phyloP scores from a whole-genome alignment of 2,888 invertebrate genomes.

The Capitulum mitella region DNA sequence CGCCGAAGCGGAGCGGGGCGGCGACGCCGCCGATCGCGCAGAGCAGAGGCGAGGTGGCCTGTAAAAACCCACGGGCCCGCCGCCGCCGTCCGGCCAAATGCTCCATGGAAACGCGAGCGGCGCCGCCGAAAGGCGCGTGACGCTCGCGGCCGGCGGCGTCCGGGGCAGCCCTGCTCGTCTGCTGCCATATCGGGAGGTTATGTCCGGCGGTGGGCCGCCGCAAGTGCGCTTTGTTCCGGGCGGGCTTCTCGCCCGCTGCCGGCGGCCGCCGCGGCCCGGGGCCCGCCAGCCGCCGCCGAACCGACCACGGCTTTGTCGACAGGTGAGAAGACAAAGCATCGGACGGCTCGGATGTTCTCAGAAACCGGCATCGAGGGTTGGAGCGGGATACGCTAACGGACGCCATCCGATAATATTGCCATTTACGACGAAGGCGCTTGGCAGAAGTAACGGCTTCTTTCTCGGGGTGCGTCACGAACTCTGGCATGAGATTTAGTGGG shows the following conservation, averaged over 20 bases:
- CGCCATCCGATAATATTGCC: too few relatives aligned
- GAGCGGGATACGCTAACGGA: too few relatives aligned
- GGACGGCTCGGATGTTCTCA: too few relatives aligned
- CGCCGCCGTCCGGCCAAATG: neutral
- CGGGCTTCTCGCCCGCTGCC: neutral
- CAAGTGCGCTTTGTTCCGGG: neutral
- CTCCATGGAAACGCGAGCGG: conserved; percentile 11
- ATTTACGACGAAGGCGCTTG: too few relatives aligned
- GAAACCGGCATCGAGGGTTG: too few relatives aligned
- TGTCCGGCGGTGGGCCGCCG: neutral
- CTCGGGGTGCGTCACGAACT: too few relatives aligned
- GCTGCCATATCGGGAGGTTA: neutral
- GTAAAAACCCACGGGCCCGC: conserved; percentile 8
- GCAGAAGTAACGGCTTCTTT: too few relatives aligned
- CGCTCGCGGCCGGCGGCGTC: neutral
- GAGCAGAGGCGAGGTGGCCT: neutral
- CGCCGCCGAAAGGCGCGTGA: neutral
- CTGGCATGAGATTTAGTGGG: too few relatives aligned
- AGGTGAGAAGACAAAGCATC: too few relatives aligned
- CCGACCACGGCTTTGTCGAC: too few relatives aligned
- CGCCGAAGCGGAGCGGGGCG: neutral
- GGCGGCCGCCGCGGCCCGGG: too few relatives aligned
- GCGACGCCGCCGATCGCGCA: neutral
- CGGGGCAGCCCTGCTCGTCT: neutral
- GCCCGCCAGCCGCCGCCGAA: too few relatives aligned